phyloP scores from a whole-genome alignment of 2,797 vertebrate genomes.

The Sebastes wilsoni region DNA sequence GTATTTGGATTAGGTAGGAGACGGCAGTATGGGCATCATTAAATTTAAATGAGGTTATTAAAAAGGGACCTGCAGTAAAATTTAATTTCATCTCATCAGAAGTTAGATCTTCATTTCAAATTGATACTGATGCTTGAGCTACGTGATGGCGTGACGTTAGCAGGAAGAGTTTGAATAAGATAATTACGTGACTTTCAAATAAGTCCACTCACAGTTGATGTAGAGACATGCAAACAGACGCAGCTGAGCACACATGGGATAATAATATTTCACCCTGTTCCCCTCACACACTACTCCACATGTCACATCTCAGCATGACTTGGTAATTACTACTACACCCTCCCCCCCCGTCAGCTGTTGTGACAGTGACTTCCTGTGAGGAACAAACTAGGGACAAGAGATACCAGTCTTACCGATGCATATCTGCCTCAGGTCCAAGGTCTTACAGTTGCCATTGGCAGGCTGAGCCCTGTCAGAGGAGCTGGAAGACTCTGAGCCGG shows the following conservation, averaged over 20 bases:
- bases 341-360: background rate
- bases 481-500: constrained; percentile 77
- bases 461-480: constrained; percentile 76
- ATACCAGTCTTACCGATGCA: constrained; percentile 90
- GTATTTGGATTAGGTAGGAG: constrained; percentile 21
- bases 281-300: background rate
- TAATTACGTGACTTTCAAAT: background rate
- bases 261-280: constrained; percentile 1
- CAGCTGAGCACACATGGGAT: constrained; percentile 1
- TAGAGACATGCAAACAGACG: background rate
- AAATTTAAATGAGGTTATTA: constrained; percentile 37
- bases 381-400: background rate
- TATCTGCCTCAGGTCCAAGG: constrained; percentile 88
- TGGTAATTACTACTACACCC: background rate
- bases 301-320: constrained; percentile 10
- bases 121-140: background rate
- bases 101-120: constrained; percentile 11
- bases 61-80: constrained; percentile 18
- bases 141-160: background rate
- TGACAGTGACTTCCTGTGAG: constrained; percentile 12
- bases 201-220: background rate
- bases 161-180: background rate
- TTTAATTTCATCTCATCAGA: constrained; percentile 18
- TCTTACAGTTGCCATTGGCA: constrained; percentile 90
- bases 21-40: constrained; percentile 5